phyloP scores from a whole-genome alignment of 1,140 invertebrate species.

The Zaprionus lachaisei region DNA sequence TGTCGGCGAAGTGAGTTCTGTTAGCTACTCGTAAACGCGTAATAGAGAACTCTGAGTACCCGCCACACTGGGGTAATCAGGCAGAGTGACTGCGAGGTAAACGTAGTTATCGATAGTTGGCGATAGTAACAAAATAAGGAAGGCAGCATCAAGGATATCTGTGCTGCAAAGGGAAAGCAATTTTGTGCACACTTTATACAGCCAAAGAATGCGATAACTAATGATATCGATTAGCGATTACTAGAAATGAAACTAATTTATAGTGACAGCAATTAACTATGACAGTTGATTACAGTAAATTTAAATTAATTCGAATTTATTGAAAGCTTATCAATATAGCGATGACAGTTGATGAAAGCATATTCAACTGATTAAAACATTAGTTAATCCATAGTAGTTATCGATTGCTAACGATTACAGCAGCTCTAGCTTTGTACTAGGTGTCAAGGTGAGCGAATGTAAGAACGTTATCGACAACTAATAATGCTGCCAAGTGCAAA shows the following conservation, averaged over 20 bases:
- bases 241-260: neutral
- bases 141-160: neutral
- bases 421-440: too few relatives aligned
- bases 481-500: too few relatives aligned
- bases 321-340: neutral
- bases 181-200: neutral
- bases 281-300: neutral
- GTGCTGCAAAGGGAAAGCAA: neutral
- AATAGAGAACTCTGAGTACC: slow-evolving; percentile 10
- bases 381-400: neutral
- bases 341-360: neutral
- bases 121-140: neutral
- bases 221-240: neutral
- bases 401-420: neutral
- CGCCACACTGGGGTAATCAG: slow-evolving; percentile 5
- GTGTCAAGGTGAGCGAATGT: too few relatives aligned
- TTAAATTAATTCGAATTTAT: neutral
- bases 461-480: neutral
- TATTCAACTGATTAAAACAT: too few relatives aligned
- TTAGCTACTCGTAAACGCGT: slow-evolving; percentile 13
- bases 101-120: slow-evolving; percentile 16
- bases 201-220: too few relatives aligned
- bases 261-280: neutral
- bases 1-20: neutral
- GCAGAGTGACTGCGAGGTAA: neutral